Conservation (phyloP, 2,888 invertebrate species). For the Apodemia hepburni region DNA sequence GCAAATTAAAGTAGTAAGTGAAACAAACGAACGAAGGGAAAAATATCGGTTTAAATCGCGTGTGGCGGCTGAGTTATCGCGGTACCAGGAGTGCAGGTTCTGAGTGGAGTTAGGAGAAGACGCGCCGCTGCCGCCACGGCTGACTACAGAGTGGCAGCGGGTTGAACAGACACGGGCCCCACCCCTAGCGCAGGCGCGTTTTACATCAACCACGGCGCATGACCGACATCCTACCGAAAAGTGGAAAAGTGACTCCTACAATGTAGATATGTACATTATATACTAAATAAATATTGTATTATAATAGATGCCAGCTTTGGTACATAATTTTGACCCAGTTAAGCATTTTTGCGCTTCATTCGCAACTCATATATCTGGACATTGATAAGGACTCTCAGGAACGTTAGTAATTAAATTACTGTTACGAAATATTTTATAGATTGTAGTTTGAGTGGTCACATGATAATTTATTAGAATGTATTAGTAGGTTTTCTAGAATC, state of each 20-base stretch:
- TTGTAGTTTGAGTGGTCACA: no score
- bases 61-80: constrained; percentile 63
- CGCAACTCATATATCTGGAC: constrained; percentile 21
- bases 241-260: constrained; percentile 79
- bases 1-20: constrained; percentile 42
- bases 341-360: constrained; percentile 47
- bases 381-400: constrained; percentile 5
- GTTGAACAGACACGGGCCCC: constrained; percentile 65
- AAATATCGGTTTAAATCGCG: constrained; percentile 47
- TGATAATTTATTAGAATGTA: background rate
- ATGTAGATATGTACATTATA: constrained; percentile 72
- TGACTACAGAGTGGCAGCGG: constrained; percentile 72
- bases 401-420: constrained; percentile 17
- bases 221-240: constrained; percentile 76
- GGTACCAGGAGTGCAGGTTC: constrained; percentile 42
- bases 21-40: constrained; percentile 57
- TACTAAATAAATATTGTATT: constrained; percentile 77
- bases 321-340: constrained; percentile 62
- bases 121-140: constrained; percentile 70
- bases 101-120: constrained; percentile 46
- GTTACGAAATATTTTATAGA: no score
- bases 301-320: constrained; percentile 55
- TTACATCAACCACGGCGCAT: constrained; percentile 56
- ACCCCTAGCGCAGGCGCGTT: constrained; percentile 73
- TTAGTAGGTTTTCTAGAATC: constrained; percentile 32